Evolutionary conservation across 2,113 vertebrate species (phyloP), one percentile per base, ranked within the genome.

Genomic region (Pedionomus torquatus): DNA sequence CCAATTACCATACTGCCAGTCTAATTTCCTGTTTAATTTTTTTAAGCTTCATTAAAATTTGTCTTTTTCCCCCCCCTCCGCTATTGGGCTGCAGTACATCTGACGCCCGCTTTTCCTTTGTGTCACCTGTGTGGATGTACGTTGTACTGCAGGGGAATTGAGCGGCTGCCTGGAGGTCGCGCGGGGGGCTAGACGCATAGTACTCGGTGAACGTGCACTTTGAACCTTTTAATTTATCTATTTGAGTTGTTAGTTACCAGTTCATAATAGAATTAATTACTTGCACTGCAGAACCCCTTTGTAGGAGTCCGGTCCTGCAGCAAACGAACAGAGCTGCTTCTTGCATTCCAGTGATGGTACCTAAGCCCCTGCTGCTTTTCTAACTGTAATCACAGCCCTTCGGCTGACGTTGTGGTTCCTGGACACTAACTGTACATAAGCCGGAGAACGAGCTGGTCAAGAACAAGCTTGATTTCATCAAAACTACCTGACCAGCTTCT

Each of bases 401-500:
- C 0, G 9, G 70, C 57, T 78, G 54, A 49, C 19, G 21, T 3
- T 78, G n/a, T 74, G 58, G 39, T 31, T 41, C 46, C 60, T 39
- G 26, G n/a, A 20, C 31, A 2, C 19, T 25, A 35, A 54, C 4
- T 48, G 76, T 21, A 46, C 25, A 7, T 30, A 63, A 71, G 7
- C 23, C n/a, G 39, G 80, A 84, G 52, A 57, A 69, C 39, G 60
- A 33, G 39, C 2, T 1, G 10, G 10, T 46, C 28, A 74, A 74
- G 65, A 35, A 11, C 35, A 7, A 39, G 31, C n/a, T 44, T 18
- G 6, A 26, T 17, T 51, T 54, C 89, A 68, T 75, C 17, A 3
- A 28, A 71, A 19, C 0, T 0, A 33, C 64, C 9, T 11, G 44
- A 5, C 11, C 3, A 0, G 10, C 46, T 44, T 60, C 37, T 52